Evolutionary conservation across 1,140 invertebrate genomes (phyloP).

Genomic region (Cotesia vestalis): DNA sequence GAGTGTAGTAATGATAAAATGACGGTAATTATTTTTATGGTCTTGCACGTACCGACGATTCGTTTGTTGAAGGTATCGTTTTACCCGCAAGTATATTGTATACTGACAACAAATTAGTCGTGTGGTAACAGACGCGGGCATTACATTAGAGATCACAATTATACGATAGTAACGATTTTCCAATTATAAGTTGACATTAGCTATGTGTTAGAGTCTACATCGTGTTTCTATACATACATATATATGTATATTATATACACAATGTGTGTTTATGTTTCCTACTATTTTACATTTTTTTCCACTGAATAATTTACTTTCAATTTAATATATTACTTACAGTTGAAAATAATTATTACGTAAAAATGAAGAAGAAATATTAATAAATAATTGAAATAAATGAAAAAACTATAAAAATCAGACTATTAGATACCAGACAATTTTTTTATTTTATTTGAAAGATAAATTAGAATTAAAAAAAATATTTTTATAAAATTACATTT

Average conservation of each 20-base stretch:
- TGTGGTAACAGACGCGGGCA: conserved; percentile 38
- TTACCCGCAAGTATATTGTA: conserved; percentile 34
- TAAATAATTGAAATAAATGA: no score
- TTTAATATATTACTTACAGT: no score
- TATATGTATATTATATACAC: neutral
- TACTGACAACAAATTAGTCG: conserved; percentile 51
- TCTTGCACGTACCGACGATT: conserved; percentile 18
- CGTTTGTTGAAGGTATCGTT: conserved; percentile 26
- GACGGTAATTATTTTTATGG: conserved; percentile 41
- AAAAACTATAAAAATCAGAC: no score
- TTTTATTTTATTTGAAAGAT: no score
- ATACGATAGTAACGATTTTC: conserved; percentile 64
- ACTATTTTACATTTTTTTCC: conserved; percentile 1
- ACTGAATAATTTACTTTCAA: no score
- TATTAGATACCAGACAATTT: no score
- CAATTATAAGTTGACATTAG: conserved; percentile 58
- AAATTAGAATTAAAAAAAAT: no score
- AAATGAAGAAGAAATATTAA: no score
- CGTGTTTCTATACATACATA: neutral
- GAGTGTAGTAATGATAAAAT: conserved; percentile 11
- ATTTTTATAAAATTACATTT: no score
- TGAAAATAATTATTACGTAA: no score
- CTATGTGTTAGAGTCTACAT: conserved; percentile 5
- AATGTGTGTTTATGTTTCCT: conserved; percentile 3
- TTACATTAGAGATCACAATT: conserved; percentile 42